phyloP scores from a whole-genome alignment of 2,888 invertebrate genomes.

The Automeris io region DNA sequence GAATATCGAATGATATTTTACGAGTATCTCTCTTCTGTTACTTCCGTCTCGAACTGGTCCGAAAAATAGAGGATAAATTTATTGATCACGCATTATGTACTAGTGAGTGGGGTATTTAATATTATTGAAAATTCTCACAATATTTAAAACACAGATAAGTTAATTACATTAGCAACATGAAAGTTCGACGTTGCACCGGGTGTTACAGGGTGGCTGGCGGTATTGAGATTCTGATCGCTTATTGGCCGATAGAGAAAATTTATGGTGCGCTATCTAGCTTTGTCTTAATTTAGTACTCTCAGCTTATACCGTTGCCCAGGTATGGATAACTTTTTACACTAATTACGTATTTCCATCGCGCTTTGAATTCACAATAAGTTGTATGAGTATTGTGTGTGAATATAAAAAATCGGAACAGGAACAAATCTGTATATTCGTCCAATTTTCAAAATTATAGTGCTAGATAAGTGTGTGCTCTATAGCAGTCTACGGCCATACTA shows the following conservation, averaged over 20 bases:
- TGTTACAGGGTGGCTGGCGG: constrained; percentile 10
- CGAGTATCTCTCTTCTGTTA: no score
- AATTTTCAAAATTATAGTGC: no score
- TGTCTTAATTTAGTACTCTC: constrained; percentile 37
- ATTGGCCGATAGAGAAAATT: constrained; percentile 44
- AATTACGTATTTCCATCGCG: constrained; percentile 13
- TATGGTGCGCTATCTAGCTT: constrained; percentile 35
- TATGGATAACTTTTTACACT: constrained; percentile 14
- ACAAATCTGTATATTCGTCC: no score
- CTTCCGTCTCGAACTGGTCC: no score
- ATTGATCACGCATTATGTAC: no score
- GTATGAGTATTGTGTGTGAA: no score
- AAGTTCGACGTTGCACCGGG: constrained; percentile 14
- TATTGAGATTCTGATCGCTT: constrained; percentile 34
- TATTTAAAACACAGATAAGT: not conserved
- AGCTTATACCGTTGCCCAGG: constrained; percentile 5
- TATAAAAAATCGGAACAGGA: no score
- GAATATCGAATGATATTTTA: no score
- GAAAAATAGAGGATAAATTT: no score
- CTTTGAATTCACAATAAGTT: not conserved
- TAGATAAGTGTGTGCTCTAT: no score
- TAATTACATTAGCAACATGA: not conserved
- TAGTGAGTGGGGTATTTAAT: not conserved
- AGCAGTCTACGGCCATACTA: no score
- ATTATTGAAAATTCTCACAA: not conserved